Conservation (phyloP, 2,888 invertebrate species). For the Anthophora plumipes region DNA sequence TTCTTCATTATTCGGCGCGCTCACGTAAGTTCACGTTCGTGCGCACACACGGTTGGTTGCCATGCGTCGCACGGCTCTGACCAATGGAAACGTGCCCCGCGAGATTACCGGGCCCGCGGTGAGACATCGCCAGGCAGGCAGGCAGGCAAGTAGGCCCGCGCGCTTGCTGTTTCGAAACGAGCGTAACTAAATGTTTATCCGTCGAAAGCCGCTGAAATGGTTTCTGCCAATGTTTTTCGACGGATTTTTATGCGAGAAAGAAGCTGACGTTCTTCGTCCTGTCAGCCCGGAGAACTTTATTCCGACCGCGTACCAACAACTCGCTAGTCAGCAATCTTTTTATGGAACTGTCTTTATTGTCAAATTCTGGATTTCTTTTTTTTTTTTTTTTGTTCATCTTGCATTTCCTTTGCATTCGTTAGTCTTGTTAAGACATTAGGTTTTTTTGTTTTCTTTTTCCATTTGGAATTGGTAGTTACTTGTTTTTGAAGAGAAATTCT, state of each 20-base stretch:
- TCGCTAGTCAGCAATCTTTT: conserved; percentile 1
- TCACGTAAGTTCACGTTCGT: conserved; percentile 30
- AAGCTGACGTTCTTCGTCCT: background rate
- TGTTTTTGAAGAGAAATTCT: too few species aligned
- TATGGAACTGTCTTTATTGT: background rate
- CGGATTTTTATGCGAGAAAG: background rate
- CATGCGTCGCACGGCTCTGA: conserved; percentile 17
- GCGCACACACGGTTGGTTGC: conserved; percentile 20
- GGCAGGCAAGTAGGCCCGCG: too few species aligned
- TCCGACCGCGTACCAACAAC: background rate
- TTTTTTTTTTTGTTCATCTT: background rate
- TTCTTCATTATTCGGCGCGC: conserved; percentile 38
- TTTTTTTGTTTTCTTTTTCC: too few species aligned
- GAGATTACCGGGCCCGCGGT: conserved; percentile 24
- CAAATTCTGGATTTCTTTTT: background rate
- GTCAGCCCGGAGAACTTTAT: background rate
- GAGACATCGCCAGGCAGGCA: conserved; percentile 22
- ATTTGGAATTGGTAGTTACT: too few species aligned
- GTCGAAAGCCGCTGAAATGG: conserved; percentile 16
- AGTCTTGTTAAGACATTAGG: too few species aligned
- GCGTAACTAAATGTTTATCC: conserved; percentile 48
- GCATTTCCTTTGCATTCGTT: background rate
- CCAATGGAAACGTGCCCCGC: conserved; percentile 37
- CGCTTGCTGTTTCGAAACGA: conserved; percentile 41
- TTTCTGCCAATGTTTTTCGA: background rate